Evolutionary conservation across 2,888 invertebrate species (phyloP), one percentile per base, ranked within the genome.

Genomic region (Heliothis peltigera): DNA sequence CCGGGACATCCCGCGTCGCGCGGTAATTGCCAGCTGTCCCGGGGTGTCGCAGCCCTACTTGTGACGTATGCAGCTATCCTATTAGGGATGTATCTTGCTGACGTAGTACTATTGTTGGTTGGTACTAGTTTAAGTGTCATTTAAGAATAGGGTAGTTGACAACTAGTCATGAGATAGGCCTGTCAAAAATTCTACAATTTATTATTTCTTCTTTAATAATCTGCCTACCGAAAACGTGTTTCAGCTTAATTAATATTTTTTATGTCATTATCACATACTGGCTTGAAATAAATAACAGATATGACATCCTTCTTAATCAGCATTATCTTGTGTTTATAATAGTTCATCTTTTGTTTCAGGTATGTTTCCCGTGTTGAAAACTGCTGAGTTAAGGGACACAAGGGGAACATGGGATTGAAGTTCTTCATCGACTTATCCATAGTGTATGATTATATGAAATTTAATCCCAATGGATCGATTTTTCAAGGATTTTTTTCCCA

Each of bases 11-110:
- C 59, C 69, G 59, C 59, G 65, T 46, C 35, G 25, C 60, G 59
- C 32, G 63, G 68, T 69, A 80, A 80, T 80, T 71, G 69, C 68
- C 64, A 69, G 57, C 70, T 72, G 64, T 79, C 66, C 76, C 70
- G 60, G 61, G 49, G 48, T 56, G 28, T 61, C 39, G 42, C 80
- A 64, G 17, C 74, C 46, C 68, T 69, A 77, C 61, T 52, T 56
- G 64, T 64, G 71, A 59, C 55, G 46, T 70, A 54, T 57, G 55
- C 46, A 42, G 51, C 25, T 62, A 62, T 62, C 56, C 55, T 60
- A 18, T 25, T 55, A 55, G 19, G 18, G 15, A 76, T 62, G 59
- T 71, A 53, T 28, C 48, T 49, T 51, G 28, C 59, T 65, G 47
- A 55, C 17, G 7, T 10, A 21, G 12, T 21, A 18, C 53, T 76